Conservation (phyloP, 1,140 invertebrate species). For the Elysia chlorotica region DNA sequence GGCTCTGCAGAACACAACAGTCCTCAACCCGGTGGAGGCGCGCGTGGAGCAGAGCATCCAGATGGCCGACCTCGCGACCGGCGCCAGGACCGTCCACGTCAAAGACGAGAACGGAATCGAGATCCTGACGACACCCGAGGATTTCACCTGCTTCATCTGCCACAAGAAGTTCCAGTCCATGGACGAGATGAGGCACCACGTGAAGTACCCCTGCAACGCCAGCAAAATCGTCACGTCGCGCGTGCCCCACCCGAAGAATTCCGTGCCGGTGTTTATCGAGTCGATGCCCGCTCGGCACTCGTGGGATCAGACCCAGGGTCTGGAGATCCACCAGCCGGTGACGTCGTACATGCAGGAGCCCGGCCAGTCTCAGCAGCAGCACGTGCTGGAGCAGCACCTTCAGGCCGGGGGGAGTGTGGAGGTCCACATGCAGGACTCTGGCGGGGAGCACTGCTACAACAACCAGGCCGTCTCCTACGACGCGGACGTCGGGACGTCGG, state of each 20-base stretch:
- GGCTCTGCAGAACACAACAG: conserved; percentile 29
- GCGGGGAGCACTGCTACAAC: neutral
- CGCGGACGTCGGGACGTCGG: neutral
- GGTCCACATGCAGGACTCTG: neutral
- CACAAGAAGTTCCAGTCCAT: conserved; percentile 35
- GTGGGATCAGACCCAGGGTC: neutral
- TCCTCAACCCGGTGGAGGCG: conserved; percentile 15
- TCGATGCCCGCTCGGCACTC: neutral
- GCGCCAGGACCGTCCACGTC: conserved; percentile 4
- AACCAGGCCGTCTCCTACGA: neutral
- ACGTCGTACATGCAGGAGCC: neutral
- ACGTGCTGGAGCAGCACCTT: no score
- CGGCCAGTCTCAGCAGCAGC: neutral
- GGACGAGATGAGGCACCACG: conserved; percentile 48
- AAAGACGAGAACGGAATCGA: neutral
- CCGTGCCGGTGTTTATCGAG: conserved; percentile 12
- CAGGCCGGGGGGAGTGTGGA: neutral
- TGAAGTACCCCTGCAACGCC: conserved; percentile 42
- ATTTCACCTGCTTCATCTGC: conserved; percentile 40
- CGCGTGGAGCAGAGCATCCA: conserved; percentile 26
- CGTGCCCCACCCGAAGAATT: conserved; percentile 3
- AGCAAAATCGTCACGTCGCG: conserved; percentile 12
- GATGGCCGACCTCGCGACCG: conserved; percentile 26
- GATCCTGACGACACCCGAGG: conserved; percentile 1
- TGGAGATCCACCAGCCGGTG: neutral